phyloP scores from a whole-genome alignment of 2,888 invertebrate genomes.

The Agrotis clavis region DNA sequence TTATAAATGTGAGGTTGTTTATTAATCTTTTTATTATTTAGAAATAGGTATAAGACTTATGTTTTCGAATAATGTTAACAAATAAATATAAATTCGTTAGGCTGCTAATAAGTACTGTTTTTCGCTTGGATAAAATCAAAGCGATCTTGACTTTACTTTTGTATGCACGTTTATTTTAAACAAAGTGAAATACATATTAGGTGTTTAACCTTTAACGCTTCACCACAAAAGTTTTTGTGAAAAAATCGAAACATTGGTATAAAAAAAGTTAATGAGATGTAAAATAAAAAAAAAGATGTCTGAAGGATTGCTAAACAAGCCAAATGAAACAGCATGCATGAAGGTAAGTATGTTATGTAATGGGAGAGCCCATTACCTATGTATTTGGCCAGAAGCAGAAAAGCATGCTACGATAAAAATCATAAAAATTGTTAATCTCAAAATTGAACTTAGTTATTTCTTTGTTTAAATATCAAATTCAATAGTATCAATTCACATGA shows the following conservation, averaged over 20 bases:
- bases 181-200: conserved; percentile 20
- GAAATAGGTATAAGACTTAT: conserved; percentile 14
- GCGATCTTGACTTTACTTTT: conserved; percentile 11
- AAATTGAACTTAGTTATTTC: neutral
- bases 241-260: conserved; percentile 3
- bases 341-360: no score
- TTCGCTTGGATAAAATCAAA: conserved; percentile 23
- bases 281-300: neutral
- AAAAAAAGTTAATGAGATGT: conserved; percentile 2
- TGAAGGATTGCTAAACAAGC: neutral
- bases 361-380: neutral
- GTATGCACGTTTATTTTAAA: conserved; percentile 28
- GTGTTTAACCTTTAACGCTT: conserved; percentile 29
- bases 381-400: neutral
- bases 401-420: neutral
- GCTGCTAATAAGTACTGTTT: neutral
- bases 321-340: neutral
- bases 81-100: conserved; percentile 4
- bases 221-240: conserved; percentile 17
- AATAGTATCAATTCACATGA: neutral
- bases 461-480: neutral
- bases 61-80: conserved; percentile 8
- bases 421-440: neutral
- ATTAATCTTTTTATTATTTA: neutral
- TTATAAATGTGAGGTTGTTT: neutral